Percentiles rank a stretch among this genome's conserved stretches.
Conservation (phyloP, 2,797 vertebrate genomes). For the Oryzias sinensis region DNA sequence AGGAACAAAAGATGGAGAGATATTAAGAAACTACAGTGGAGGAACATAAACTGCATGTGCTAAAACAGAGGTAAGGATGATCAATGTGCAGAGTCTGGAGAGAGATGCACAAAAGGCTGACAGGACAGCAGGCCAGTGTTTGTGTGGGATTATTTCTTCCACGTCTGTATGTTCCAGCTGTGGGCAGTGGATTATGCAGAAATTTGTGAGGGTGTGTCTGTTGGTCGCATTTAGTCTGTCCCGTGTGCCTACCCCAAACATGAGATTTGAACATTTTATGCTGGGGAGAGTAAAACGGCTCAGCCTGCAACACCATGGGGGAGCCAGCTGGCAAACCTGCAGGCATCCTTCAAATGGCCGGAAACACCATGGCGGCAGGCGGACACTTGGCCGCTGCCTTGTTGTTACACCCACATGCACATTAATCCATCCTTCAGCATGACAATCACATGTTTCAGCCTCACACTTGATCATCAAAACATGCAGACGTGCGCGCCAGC, state of each 20-base stretch:
- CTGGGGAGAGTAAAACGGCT: constrained; percentile 2
- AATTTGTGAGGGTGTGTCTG: constrained; percentile 48
- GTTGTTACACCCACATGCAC: constrained; percentile 56
- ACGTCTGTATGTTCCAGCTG: constrained; percentile 67
- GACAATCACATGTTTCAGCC: constrained; percentile 56
- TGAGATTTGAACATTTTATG: constrained; percentile 24
- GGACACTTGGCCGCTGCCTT: constrained; percentile 52
- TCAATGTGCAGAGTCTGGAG: constrained; percentile 5
- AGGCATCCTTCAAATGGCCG: constrained; percentile 15
- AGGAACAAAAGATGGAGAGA: constrained; percentile 3
- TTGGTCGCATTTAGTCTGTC: constrained; percentile 35
- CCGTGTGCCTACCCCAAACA: constrained; percentile 12
- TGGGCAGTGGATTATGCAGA: constrained; percentile 65
- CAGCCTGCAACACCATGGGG: not conserved
- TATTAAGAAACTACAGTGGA: constrained; percentile 12
- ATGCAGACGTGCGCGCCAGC: constrained; percentile 36
- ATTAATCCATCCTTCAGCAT: constrained; percentile 68
- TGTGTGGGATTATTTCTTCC: constrained; percentile 65
- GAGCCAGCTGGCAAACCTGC: constrained; percentile 12
- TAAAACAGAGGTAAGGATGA: not conserved
- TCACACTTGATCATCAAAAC: constrained; percentile 39
- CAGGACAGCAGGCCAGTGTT: constrained; percentile 42
- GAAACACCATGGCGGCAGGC: constrained; percentile 35
- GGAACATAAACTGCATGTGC: constrained; percentile 10
- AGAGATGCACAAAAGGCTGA: constrained; percentile 8